Evolutionary conservation across 2,797 vertebrate species (phyloP).

Genomic region (Otus scops): DNA sequence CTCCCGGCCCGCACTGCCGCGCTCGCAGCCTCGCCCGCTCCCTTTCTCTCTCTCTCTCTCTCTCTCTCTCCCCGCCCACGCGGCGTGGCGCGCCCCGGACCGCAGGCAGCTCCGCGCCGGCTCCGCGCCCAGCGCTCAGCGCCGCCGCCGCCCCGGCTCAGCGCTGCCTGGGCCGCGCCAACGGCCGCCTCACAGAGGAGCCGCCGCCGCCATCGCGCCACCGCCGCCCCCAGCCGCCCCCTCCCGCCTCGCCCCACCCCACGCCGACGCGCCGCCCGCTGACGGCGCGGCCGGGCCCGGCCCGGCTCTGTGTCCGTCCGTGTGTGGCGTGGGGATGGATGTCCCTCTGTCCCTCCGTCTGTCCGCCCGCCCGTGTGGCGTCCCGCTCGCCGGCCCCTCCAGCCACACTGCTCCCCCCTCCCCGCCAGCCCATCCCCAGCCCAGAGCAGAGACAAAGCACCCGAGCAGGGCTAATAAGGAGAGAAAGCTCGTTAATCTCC

Average conservation of each 20-base stretch:
- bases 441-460: constrained; percentile 55
- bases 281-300: not conserved
- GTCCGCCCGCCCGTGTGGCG: not conserved
- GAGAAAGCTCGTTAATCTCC: constrained; percentile 43
- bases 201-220: not conserved
- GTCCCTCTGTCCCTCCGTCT: not conserved
- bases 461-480: constrained; percentile 4
- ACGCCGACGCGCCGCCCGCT: too few species aligned
- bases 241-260: not conserved
- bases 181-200: too few species aligned
- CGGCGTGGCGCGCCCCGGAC: constrained; percentile 25
- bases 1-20: not conserved
- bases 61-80: constrained; percentile 59
- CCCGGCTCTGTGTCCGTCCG: not conserved
- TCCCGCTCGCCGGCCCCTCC: not conserved
- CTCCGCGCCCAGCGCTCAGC: not conserved
- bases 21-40: not conserved
- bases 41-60: constrained; percentile 31
- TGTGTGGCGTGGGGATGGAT: not conserved
- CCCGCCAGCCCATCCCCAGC: not conserved
- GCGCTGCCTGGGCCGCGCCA: not conserved
- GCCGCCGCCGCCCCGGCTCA: not conserved
- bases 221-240: too few species aligned
- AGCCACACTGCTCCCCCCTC: not conserved
- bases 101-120: not conserved